Base-by-base conservation (phyloP, 2,888 invertebrate genomes). In the Parnassius orleans region DNA sequence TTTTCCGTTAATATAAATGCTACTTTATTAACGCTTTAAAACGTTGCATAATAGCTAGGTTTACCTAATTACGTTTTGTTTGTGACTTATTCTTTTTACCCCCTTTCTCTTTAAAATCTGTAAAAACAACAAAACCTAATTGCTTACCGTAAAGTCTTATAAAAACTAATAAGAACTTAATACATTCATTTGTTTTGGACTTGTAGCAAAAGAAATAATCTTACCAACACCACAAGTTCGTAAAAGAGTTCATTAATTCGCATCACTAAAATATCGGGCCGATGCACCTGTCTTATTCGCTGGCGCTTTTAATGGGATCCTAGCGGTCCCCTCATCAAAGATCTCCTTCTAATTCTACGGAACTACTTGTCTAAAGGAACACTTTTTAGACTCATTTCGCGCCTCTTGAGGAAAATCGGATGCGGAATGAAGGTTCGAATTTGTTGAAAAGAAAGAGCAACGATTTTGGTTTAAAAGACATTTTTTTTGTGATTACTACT, bases 351-450 rank as follows among this genome's bases (percentile, higher is more conserved):
- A 83, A 87, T 87, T 82, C 80, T 77, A 81, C 78, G 70, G n/a
- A n/a, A n/a, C n/a, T 72, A 69, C 81, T 84, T 75, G 68, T 74
- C 72, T 79, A 71, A 66, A 68, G 65, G 67, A 86, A 80, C 77
- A 81, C 84, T 85, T 87, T 87, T 89, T 83, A 82, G 78, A 81
- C 79, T 81, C 83, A 81, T 85, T 85, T 76, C 71, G 69, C 70
- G 74, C 79, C 83, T 85, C 83, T 84, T 73, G 81, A 84, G 81
- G 77, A 85, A 85, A 80, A 83, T 84, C 76, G 73, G 72, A 81
- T 75, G 79, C 76, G 80, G 79, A 80, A 78, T 73, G 71, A 74
- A 75, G 75, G 72, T 78, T 80, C 76, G 79, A 80, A 79, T 78
- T 80, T 74, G 71, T 65, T 67, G 71, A 58, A 60, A 65, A 55